phyloP scores from a whole-genome alignment of 23 tunicate genomes.

The Corella eumyota region DNA sequence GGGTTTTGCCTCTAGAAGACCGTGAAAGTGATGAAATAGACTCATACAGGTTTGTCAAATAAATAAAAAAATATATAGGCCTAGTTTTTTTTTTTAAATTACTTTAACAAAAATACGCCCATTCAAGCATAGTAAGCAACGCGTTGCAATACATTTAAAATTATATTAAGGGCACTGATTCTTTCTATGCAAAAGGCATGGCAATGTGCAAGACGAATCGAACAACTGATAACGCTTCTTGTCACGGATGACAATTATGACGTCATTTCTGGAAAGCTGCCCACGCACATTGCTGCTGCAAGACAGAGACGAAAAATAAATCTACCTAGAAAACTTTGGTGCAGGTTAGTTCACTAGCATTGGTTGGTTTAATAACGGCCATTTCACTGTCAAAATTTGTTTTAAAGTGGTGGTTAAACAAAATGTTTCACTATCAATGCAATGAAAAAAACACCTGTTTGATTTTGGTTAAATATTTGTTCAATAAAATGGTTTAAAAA shows the following conservation, averaged over 20 bases:
- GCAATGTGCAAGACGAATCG: conserved; percentile 28
- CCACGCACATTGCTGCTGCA: conserved; percentile 25
- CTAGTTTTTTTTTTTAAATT: background rate
- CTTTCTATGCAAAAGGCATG: conserved; percentile 24
- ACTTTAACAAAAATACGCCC: background rate
- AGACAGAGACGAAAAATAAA: conserved; percentile 5
- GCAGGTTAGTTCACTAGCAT: conserved; percentile 18
- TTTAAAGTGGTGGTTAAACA: background rate
- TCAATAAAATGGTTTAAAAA: too few relatives aligned
- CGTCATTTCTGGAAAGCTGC: conserved; percentile 50
- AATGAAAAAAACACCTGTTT: too few relatives aligned
- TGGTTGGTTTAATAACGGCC: background rate
- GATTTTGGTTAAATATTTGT: too few relatives aligned
- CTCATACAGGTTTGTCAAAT: conserved; percentile 13
- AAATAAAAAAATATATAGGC: background rate
- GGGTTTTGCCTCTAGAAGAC: conserved; percentile 18
- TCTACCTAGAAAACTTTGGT: conserved; percentile 25
- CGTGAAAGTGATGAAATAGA: conserved; percentile 40
- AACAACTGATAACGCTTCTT: conserved; percentile 26
- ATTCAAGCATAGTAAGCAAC: too few relatives aligned
- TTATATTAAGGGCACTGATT: conserved; percentile 15
- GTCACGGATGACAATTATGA: conserved; percentile 48
- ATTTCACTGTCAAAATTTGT: background rate
- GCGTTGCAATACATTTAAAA: too few relatives aligned
- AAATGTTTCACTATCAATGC: background rate